Evolutionary conservation across 2,113 vertebrate genomes (phyloP).

Genomic region (Salvelinus alpinus): DNA sequence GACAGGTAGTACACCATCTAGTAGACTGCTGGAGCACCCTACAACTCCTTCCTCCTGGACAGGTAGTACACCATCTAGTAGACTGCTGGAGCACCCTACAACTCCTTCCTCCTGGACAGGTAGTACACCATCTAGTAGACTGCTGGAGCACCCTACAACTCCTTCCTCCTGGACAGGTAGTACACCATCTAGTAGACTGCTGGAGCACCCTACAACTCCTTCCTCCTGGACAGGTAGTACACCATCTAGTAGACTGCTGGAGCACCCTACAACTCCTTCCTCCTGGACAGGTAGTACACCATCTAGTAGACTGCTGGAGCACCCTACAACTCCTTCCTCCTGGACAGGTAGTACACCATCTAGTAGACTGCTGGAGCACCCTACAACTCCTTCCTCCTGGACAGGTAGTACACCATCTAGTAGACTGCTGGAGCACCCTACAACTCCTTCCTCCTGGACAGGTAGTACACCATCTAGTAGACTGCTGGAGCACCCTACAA

Average conservation of each 20-base stretch:
- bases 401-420: conserved; percentile 62
- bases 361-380: no score
- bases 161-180: conserved; percentile 86
- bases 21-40: no score
- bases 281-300: conserved; percentile 79
- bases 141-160: no score
- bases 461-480: neutral
- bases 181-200: neutral
- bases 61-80: conserved; percentile 37
- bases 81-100: no score
- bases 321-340: conserved; percentile 86
- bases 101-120: conserved; percentile 86
- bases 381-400: conserved; percentile 79
- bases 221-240: no score
- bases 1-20: neutral
- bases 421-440: no score
- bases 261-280: conserved; percentile 64
- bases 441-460: conserved; percentile 86
- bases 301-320: neutral
- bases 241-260: no score
- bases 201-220: neutral
- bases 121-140: neutral
- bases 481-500: no score
- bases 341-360: neutral
- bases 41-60: conserved; percentile 84